These are phyloP conservation scores for Tupaia chinensis DNA, from an alignment of 2,113 vertebrate species.

Conservation along the genomic window DNA sequence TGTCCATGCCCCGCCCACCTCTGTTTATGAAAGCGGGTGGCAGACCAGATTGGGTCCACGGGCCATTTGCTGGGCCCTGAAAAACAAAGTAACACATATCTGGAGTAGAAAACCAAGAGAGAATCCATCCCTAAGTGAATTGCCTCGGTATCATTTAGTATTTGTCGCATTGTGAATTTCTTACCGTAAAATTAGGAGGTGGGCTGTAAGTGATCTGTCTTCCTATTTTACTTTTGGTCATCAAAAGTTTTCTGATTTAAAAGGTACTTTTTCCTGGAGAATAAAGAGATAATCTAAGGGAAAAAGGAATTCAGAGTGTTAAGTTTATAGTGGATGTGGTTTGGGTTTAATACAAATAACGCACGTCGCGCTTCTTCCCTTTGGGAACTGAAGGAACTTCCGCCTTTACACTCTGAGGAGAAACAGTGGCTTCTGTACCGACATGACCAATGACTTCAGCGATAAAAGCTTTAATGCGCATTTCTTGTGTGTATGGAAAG, in stretches of 20 bases:
- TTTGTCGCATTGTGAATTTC: background rate
- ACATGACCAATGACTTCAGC: slow-evolving; percentile 15
- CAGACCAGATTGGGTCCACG: background rate
- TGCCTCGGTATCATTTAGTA: background rate
- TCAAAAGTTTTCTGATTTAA: slow-evolving; percentile 18
- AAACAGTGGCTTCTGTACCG: background rate
- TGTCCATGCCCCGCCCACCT: background rate
- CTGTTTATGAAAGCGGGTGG: slow-evolving; percentile 9
- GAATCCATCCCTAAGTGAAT: background rate
- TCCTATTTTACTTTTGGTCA: background rate
- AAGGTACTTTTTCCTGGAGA: slow-evolving; percentile 15
- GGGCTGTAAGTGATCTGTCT: background rate
- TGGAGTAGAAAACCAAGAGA: background rate
- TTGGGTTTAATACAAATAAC: background rate
- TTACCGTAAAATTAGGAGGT: slow-evolving; percentile 26
- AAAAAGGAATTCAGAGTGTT: background rate
- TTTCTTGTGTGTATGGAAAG: background rate
- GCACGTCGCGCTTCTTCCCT: background rate
- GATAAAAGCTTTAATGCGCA: background rate
- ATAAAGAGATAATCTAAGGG: slow-evolving; percentile 27
- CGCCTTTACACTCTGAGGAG: background rate
- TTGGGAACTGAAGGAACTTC: slow-evolving; percentile 39
- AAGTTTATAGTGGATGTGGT: background rate
- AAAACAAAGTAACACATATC: background rate
- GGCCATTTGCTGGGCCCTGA: background rate